Percentiles rank a stretch among this genome's conserved stretches.
phyloP scores from a whole-genome alignment of 2,113 vertebrate genomes.

The Brachyhypopomus gauderio region DNA sequence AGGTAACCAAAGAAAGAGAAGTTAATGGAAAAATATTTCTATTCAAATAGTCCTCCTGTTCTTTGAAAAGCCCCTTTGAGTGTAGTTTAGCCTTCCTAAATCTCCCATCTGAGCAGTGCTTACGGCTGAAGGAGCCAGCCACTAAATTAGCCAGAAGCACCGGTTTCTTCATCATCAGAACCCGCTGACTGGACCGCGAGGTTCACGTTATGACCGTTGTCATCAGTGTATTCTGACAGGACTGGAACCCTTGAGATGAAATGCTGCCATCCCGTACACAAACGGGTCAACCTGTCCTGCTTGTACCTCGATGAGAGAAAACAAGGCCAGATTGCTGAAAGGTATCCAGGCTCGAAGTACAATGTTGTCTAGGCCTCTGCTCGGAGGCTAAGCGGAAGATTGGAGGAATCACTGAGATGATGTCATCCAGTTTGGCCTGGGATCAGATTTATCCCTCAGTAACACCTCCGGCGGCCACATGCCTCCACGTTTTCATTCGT shows the following conservation, averaged over 20 bases:
- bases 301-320: neutral
- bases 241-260: neutral
- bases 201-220: neutral
- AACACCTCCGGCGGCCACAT: slow-evolving; percentile 4
- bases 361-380: neutral
- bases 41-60: slow-evolving; percentile 2
- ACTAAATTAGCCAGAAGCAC: neutral
- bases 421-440: neutral
- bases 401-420: neutral
- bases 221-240: neutral
- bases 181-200: neutral
- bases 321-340: neutral
- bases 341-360: neutral
- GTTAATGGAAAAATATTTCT: slow-evolving; percentile 37
- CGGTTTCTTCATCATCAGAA: neutral
- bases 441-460: neutral
- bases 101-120: slow-evolving; percentile 31
- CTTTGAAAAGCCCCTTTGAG: neutral
- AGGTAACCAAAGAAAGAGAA: slow-evolving; percentile 13
- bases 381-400: neutral
- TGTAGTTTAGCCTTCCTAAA: slow-evolving; percentile 9
- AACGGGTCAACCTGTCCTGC: neutral
- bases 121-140: slow-evolving; percentile 25
- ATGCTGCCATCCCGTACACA: neutral
- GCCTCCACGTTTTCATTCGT: slow-evolving; percentile 10